Evolutionary conservation across 37 sponge, comb jelly and placozoan species (phyloP).

Genomic region (Dysidea cf. avara): DNA sequence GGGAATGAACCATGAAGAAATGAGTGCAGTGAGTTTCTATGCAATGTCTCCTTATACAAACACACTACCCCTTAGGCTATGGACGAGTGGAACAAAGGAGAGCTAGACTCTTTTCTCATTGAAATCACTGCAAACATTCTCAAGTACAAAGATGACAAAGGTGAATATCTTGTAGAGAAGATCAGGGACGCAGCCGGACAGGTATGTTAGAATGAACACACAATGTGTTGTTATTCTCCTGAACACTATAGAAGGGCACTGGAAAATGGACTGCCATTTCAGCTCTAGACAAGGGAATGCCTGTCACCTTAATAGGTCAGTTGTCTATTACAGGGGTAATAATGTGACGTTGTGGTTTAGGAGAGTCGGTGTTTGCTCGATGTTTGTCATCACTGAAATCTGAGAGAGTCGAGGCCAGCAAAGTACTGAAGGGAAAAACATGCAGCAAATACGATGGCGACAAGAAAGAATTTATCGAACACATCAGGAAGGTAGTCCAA

Average conservation of each 20-base stretch:
- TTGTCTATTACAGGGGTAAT: background rate
- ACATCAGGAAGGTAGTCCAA: conserved; percentile 63
- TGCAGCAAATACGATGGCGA: conserved; percentile 50
- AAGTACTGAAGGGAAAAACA: conserved; percentile 68
- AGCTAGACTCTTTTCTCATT: conserved; percentile 96
- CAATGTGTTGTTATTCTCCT: conserved; percentile 1
- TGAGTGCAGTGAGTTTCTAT: conserved; percentile 67
- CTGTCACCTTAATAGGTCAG: conserved; percentile 97
- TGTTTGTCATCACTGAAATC: conserved; percentile 90
- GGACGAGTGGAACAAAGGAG: conserved; percentile 94
- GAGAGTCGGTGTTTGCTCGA: conserved; percentile 97
- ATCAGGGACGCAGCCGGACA: conserved; percentile 95
- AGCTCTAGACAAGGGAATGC: conserved; percentile 93
- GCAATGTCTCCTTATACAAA: too few relatives aligned
- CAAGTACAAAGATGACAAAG: conserved; percentile 91
- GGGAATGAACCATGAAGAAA: conserved; percentile 82
- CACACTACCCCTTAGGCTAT: conserved; percentile 69
- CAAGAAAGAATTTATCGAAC: conserved; percentile 74
- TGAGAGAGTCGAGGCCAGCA: conserved; percentile 83
- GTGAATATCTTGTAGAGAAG: conserved; percentile 85
- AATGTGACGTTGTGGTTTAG: conserved; percentile 17
- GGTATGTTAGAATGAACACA: background rate
- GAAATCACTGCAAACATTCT: conserved; percentile 92
- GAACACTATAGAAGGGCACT: conserved; percentile 98
- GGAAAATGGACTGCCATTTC: conserved; percentile 99